These are phyloP conservation scores for Odontocerum albicorne DNA, from an alignment of 2,888 invertebrate genomes.

Conservation along the genomic window DNA sequence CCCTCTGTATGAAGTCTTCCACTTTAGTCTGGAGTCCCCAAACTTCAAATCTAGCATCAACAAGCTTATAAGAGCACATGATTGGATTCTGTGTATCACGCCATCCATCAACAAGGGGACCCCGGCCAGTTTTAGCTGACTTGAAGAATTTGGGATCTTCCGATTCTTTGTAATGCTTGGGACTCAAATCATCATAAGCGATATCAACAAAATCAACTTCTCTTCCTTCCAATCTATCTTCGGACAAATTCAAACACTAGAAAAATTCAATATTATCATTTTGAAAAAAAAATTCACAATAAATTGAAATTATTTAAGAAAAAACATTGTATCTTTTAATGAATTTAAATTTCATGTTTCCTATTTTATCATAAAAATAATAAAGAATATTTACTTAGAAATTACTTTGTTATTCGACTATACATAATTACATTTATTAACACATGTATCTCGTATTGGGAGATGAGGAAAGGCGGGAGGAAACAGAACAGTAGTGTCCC, in stretches of 20 bases:
- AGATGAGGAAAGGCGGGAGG: too few species aligned
- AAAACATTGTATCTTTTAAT: too few species aligned
- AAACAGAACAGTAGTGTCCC: too few species aligned
- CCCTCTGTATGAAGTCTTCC: constrained; percentile 85
- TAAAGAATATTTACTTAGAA: too few species aligned
- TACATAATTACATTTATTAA: too few species aligned
- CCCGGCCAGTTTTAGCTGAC: constrained; percentile 80
- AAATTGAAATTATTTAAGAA: too few species aligned
- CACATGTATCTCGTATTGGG: too few species aligned
- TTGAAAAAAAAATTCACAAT: too few species aligned
- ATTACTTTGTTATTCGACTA: too few species aligned
- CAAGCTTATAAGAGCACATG: constrained; percentile 93
- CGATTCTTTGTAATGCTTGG: constrained; percentile 86
- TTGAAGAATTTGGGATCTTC: constrained; percentile 86
- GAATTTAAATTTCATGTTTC: too few species aligned
- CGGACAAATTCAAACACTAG: constrained; percentile 72
- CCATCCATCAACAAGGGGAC: constrained; percentile 86
- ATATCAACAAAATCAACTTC: constrained; percentile 84
- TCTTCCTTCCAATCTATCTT: constrained; percentile 72
- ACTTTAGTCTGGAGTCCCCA: constrained; percentile 90
- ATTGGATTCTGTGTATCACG: constrained; percentile 71
- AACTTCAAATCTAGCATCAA: constrained; percentile 85
- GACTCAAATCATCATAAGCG: constrained; percentile 81
- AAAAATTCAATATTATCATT: constrained; percentile 30
- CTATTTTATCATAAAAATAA: constrained; percentile 7